Conservation (phyloP, 2,888 invertebrate genomes). For the Erannis defoliaria region DNA sequence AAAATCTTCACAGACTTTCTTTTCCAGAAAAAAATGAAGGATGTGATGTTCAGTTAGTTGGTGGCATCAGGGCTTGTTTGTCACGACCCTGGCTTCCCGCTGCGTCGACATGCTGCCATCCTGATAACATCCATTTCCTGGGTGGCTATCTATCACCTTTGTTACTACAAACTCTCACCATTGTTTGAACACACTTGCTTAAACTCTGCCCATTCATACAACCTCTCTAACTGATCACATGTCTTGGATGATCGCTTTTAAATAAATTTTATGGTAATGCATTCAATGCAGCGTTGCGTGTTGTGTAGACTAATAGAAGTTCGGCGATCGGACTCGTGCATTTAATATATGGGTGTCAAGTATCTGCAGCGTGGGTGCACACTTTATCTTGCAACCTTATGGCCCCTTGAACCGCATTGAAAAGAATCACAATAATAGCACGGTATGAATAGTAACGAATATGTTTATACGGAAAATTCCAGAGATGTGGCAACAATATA, state of each 20-base stretch:
- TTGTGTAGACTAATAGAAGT: slow-evolving; percentile 66
- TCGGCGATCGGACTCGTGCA: slow-evolving; percentile 58
- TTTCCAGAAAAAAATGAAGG: slow-evolving; percentile 19
- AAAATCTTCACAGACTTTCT: slow-evolving; percentile 16
- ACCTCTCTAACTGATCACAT: slow-evolving; percentile 42
- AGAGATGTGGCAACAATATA: slow-evolving; percentile 21
- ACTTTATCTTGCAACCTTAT: slow-evolving; percentile 54
- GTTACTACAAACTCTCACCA: slow-evolving; percentile 67
- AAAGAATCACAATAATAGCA: slow-evolving; percentile 38
- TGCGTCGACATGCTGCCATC: slow-evolving; percentile 55
- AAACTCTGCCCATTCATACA: slow-evolving; percentile 40
- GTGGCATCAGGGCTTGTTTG: slow-evolving; percentile 2
- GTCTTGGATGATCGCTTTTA: slow-evolving; percentile 56
- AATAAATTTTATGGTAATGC: slow-evolving; percentile 77
- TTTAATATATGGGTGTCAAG: slow-evolving; percentile 69
- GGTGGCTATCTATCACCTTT: slow-evolving; percentile 67
- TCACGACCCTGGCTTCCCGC: slow-evolving; percentile 59
- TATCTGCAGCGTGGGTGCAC: slow-evolving; percentile 69
- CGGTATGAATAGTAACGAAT: slow-evolving; percentile 35
- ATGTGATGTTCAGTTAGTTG: slow-evolving; percentile 12
- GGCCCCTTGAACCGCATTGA: slow-evolving; percentile 33
- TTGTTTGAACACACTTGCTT: slow-evolving; percentile 61
- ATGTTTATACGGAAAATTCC: slow-evolving; percentile 31
- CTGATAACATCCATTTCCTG: slow-evolving; percentile 73
- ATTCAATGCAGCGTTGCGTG: slow-evolving; percentile 65